A percentile compares a stretch with the other conserved stretches of the same genome.
Conservation (phyloP, 2,113 vertebrate genomes). For the Irena cyanogastra region DNA sequence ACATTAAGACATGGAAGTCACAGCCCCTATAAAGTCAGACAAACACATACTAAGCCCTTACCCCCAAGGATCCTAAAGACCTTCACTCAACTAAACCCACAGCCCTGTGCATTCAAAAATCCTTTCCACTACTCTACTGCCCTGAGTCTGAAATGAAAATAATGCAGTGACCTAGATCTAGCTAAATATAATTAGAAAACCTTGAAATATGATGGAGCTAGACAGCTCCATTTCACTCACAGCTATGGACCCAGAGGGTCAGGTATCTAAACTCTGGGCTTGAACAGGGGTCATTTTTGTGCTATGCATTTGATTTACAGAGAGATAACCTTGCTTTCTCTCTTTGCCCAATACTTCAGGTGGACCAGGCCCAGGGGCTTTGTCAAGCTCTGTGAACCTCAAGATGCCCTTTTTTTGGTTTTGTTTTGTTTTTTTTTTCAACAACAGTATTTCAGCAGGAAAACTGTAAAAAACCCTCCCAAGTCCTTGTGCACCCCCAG, state of each 20-base stretch:
- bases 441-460: neutral
- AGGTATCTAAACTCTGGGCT: neutral
- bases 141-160: neutral
- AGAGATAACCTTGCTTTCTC: neutral
- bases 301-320: neutral
- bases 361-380: neutral
- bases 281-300: neutral
- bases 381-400: neutral
- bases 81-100: neutral
- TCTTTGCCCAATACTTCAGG: neutral
- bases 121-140: neutral
- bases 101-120: neutral
- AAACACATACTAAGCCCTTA: neutral
- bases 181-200: neutral
- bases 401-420: neutral
- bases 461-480: neutral
- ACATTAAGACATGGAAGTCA: neutral
- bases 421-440: neutral
- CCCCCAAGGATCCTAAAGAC: neutral
- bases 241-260: neutral
- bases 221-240: neutral
- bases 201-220: neutral
- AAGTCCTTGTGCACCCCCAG: neutral
- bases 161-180: neutral
- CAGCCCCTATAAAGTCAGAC: neutral